Evolutionary conservation across 1,140 invertebrate genomes (phyloP).

Genomic region (Hypothenemus hampei): DNA sequence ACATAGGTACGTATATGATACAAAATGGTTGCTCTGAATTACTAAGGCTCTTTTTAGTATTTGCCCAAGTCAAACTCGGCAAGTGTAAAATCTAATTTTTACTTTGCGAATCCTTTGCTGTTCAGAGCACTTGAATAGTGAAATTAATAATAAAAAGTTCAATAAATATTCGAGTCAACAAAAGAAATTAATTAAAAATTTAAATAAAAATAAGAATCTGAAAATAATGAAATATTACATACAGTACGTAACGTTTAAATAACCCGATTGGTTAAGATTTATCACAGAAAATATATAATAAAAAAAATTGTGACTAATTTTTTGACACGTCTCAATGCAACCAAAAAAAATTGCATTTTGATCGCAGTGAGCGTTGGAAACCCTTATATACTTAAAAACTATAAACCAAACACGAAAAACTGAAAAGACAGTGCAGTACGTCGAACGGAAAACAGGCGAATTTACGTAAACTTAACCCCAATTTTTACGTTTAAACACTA

Average conservation of each 20-base stretch:
- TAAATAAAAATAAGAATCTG: slow-evolving; percentile 28
- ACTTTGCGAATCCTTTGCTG: too few species aligned
- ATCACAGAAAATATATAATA: slow-evolving; percentile 41
- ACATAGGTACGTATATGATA: too few species aligned
- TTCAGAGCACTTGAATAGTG: too few species aligned
- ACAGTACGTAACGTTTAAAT: slow-evolving; percentile 18
- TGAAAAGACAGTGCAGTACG: slow-evolving; percentile 11
- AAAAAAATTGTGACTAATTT: slow-evolving; percentile 29
- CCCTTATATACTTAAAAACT: slow-evolving; percentile 11
- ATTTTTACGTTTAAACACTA: too few species aligned
- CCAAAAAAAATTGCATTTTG: background rate
- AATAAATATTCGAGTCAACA: too few species aligned
- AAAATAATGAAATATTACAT: slow-evolving; percentile 24
- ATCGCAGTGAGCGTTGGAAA: background rate
- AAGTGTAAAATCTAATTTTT: too few species aligned
- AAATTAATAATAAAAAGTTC: too few species aligned
- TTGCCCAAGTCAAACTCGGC: too few species aligned
- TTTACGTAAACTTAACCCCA: slow-evolving; percentile 14
- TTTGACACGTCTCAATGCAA: too few species aligned
- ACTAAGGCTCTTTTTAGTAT: too few species aligned
- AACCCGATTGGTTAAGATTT: slow-evolving; percentile 34
- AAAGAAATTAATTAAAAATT: too few species aligned
- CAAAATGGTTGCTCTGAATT: too few species aligned
- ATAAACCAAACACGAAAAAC: slow-evolving; percentile 16
- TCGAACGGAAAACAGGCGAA: background rate